Conservation (phyloP, 2,113 vertebrate genomes). For the Perca fluviatilis region DNA sequence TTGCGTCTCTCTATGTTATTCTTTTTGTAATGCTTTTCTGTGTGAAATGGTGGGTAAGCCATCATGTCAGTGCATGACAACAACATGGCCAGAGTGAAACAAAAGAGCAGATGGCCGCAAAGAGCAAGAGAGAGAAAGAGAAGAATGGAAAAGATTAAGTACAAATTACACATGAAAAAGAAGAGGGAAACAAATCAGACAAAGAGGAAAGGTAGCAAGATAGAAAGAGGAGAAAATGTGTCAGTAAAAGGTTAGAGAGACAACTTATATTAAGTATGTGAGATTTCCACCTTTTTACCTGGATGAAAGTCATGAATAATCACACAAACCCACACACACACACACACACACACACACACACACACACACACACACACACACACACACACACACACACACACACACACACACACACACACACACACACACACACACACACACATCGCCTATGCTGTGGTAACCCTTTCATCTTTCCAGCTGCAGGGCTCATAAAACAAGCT, state of each 20-base stretch:
- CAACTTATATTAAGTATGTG: conserved; percentile 44
- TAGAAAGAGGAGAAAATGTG: not conserved
- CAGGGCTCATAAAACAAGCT: conserved; percentile 61
- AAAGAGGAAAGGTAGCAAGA: conserved; percentile 27
- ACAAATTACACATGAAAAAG: conserved; percentile 1
- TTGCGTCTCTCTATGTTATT: conserved; percentile 6
- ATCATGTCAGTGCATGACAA: conserved; percentile 44
- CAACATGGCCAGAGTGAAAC: conserved; percentile 57
- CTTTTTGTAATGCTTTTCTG: conserved; percentile 33
- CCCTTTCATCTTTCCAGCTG: conserved; percentile 68
- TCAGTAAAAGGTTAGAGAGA: conserved; percentile 43
- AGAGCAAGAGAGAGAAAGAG: conserved; percentile 25
- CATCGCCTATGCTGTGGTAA: conserved; percentile 35
- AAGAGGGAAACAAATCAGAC: conserved; percentile 13
- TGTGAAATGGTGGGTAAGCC: conserved; percentile 52
- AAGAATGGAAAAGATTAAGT: not conserved
- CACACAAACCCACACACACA: not conserved
- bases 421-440: conserved; percentile 17
- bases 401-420: not conserved
- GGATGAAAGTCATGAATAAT: conserved; percentile 61
- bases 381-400: not conserved
- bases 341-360: not conserved
- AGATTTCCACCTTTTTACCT: conserved; percentile 53
- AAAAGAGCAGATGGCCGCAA: conserved; percentile 67
- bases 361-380: not conserved